Evolutionary conservation across 2,888 invertebrate genomes (phyloP), one percentile per base, ranked within the genome.

Genomic region (Trisateles emortualis): DNA sequence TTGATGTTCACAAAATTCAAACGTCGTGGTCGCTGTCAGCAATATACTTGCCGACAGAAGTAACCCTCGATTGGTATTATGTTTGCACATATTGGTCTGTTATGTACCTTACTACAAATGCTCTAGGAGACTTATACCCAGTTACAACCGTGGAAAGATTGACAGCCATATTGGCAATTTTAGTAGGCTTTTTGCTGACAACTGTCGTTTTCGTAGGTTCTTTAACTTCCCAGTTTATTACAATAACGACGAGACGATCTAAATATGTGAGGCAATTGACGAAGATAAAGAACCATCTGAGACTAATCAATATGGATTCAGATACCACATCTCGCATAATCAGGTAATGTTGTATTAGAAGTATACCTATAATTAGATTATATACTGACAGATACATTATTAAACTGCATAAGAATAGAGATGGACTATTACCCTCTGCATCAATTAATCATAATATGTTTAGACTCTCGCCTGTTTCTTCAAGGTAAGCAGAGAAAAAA

Each of bases 191-290:
- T 68, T 70, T 88, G 17, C 66, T 93, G 17, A 92, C 92, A 29
- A 93, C 92, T 3, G 81, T 93, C 24, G 88, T 93, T 10, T 93
- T 93, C 69, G 93, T 93, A 58, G 93, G 93, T 48, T 92, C 92
- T 19, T 72, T 93, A 52, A 92, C 93, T 40, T 92, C 92, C 1
- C 89, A 90, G 59, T 91, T 93, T 68, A 92, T 93, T 62, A 93
- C 92, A 33, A 88, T 89, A 63, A 87, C 90, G 22, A 88, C 89
- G 36, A 84, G 93, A 64, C 84, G 90, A 32, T 88, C 93, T 8
- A 84, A 85, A 69, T 88, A 93, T 59, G 87, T 90, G 3, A 81
- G 86, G 24, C 87, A 92, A 69, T 69, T 93, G 40, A 79, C 74
- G 56, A 88, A 89, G 72, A 93, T 93, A 64, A 78, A 84, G 52